Evolutionary conservation across 1,140 invertebrate genomes (phyloP).

Genomic region (Acromyrmex charruanus): DNA sequence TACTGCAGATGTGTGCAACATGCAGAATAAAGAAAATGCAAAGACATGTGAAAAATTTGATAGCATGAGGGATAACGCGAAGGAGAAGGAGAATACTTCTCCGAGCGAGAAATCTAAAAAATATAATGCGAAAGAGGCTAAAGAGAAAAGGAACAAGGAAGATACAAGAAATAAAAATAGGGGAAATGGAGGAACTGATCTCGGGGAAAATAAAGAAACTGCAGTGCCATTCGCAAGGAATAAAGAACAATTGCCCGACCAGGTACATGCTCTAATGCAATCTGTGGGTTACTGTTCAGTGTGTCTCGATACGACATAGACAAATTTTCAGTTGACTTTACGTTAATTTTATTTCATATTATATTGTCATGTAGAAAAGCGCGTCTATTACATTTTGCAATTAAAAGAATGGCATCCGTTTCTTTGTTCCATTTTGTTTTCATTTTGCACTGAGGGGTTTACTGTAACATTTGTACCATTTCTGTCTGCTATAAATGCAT

Average conservation of each 20-base stretch:
- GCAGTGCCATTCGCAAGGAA: conserved; percentile 48
- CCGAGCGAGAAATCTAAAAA: conserved; percentile 66
- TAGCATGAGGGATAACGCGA: conserved; percentile 29
- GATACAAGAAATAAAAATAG: conserved; percentile 80
- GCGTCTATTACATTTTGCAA: conserved; percentile 12
- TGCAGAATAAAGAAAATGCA: conserved; percentile 58
- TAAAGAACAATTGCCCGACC: conserved; percentile 70
- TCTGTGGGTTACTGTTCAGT: conserved; percentile 60
- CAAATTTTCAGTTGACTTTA: conserved; percentile 22
- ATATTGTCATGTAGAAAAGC: background rate
- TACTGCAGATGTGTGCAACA: conserved; percentile 40
- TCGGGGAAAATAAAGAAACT: conserved; percentile 72
- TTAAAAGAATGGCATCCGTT: conserved; percentile 44
- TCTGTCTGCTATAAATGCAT: background rate
- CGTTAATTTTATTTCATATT: conserved; percentile 48
- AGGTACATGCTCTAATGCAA: conserved; percentile 73
- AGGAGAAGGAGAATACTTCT: conserved; percentile 49
- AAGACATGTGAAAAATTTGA: conserved; percentile 56
- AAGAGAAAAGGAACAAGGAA: conserved; percentile 84
- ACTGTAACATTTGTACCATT: background rate
- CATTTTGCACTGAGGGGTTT: background rate
- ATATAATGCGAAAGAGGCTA: conserved; percentile 78
- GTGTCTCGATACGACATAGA: conserved; percentile 44
- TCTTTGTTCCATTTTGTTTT: conserved; percentile 21
- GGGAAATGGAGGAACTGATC: conserved; percentile 71